Conservation (phyloP, 2,113 vertebrate genomes). For the Pseudorectes ferrugineus region DNA sequence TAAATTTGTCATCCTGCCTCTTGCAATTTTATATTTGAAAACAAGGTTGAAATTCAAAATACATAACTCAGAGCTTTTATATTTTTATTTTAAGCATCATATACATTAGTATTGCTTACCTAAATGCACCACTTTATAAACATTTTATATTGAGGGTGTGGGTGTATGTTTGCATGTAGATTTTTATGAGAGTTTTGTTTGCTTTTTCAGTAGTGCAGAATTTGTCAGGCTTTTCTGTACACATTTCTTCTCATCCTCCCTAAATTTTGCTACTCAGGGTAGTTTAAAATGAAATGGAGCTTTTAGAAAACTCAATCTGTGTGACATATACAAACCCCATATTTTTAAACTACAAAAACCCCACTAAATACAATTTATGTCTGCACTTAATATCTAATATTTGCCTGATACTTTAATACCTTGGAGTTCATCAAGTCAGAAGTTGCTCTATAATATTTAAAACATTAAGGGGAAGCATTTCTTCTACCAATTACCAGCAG, state of each 20-base stretch:
- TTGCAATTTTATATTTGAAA: not conserved
- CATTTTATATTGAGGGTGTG: not conserved
- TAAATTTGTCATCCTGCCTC: not conserved
- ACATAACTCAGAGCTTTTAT: not conserved
- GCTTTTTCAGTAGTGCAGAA: not conserved
- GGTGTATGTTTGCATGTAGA: no score
- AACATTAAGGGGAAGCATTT: not conserved
- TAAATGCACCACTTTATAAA: not conserved
- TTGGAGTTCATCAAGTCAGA: not conserved
- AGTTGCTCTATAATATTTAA: not conserved
- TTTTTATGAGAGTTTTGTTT: not conserved
- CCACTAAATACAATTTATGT: not conserved
- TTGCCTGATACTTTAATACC: not conserved
- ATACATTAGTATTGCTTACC: not conserved
- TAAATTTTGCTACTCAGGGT: not conserved
- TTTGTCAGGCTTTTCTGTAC: not conserved
- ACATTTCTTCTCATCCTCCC: not conserved
- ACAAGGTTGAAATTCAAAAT: not conserved
- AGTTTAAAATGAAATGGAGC: not conserved
- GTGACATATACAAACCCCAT: not conserved
- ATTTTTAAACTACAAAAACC: not conserved
- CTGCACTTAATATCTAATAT: not conserved
- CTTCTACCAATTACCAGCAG: conserved; percentile 8
- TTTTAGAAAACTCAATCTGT: not conserved
- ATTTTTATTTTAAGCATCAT: not conserved